Conservation (phyloP, 2,113 vertebrate species). For the Campylorhamphus procurvoides region DNA sequence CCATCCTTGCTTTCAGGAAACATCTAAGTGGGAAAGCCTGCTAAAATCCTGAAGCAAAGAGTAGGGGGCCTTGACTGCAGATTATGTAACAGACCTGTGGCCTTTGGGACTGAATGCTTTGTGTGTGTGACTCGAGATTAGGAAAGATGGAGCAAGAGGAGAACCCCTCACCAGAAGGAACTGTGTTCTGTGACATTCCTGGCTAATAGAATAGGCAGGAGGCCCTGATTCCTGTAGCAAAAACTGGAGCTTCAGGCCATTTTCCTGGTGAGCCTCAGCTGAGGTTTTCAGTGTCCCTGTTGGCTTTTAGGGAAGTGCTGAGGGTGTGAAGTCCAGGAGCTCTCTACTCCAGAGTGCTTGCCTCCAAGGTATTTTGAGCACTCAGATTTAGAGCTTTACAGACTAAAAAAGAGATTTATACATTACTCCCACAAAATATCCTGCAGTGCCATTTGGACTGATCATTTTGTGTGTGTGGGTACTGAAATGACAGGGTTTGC, state of each 20-base stretch:
- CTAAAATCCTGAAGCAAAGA: background rate
- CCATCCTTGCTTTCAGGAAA: background rate
- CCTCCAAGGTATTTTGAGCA: background rate
- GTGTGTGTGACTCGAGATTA: background rate
- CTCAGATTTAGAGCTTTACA: background rate
- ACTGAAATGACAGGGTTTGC: background rate
- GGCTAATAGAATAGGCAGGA: background rate
- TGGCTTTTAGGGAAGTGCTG: background rate
- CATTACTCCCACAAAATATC: background rate
- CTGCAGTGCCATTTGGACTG: background rate
- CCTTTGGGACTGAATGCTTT: background rate
- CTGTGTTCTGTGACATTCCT: background rate
- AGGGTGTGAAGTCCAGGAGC: rapidly evolving
- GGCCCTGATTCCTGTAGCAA: background rate
- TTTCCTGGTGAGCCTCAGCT: background rate
- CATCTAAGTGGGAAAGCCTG: background rate
- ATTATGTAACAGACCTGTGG: rapidly evolving
- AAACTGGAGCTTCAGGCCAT: background rate
- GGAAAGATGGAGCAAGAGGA: background rate
- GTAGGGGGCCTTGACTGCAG: background rate
- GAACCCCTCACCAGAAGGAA: background rate
- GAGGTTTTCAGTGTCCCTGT: background rate
- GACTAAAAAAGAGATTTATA: background rate
- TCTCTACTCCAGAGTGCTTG: background rate
- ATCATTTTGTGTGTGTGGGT: background rate